phyloP scores from a whole-genome alignment of 1,140 invertebrate species.

The Dolichoris vasculosae region DNA sequence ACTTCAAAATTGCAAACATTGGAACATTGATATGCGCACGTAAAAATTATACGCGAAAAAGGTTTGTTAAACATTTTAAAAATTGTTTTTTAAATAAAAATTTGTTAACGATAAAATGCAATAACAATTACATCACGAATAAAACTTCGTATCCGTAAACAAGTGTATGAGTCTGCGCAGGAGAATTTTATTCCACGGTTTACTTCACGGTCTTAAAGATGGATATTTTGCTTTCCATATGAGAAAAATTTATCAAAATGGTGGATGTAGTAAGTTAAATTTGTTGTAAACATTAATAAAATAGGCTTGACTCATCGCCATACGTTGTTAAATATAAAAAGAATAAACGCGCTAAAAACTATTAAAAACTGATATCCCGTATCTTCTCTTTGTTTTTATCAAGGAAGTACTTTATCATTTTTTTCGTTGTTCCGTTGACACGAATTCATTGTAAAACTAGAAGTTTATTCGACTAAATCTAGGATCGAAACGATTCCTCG shows the following conservation, averaged over 20 bases:
- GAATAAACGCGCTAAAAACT: neutral
- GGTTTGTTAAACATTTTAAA: no score
- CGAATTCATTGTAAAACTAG: neutral
- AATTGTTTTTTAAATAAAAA: no score
- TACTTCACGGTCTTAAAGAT: no score
- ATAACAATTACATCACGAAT: no score
- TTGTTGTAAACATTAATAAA: neutral
- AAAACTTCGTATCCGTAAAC: no score
- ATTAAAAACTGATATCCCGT: neutral
- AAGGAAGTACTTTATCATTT: neutral
- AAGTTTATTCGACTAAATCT: neutral
- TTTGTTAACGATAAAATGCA: no score
- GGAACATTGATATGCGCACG: no score
- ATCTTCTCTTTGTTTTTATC: neutral
- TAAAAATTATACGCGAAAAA: no score
- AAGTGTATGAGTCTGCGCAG: no score
- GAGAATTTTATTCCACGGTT: no score
- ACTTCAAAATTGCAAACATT: no score
- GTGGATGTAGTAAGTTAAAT: neutral
- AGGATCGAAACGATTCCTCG: neutral
- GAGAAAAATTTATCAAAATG: neutral
- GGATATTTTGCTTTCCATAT: no score
- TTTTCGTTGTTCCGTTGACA: neutral
- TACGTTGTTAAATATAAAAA: neutral
- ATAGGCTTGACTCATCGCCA: neutral